Evolutionary conservation across 2,888 invertebrate species (phyloP), one percentile per base, ranked within the genome.

Genomic region (Phasia obesa): DNA sequence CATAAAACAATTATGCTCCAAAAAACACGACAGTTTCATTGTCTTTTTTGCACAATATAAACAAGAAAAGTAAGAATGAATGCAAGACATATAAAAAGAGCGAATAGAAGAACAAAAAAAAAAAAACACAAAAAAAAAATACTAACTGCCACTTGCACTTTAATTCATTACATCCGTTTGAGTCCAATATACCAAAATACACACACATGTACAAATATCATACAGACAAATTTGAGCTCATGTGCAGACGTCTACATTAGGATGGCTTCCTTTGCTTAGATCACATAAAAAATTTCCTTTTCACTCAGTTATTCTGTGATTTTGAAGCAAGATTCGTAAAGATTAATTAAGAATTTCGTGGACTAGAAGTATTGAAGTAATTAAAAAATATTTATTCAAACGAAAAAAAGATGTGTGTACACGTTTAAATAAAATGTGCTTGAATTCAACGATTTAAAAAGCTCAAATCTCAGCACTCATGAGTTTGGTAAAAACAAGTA

Each of bases 1-100:
- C 83, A 84, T 85, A 85, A 85, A 85, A 84, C 85, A 85, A 82
- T 85, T 84, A 85, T 81, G 85, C 85, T 84, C 81, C 81, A 80
- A 81, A 85, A 84, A 83, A 84, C 81, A 78, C 78, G 78, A 84
- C 75, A 78, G 81, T 67, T 80, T 59, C 65, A 80, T 84, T 83
- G 84, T 80, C 70, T 80, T 74, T 74, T 62, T 70, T 69, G 69
- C 70, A 82, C 47, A 69, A 60, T 17, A 80, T 60, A 75, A 64
- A 73, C 59, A 44, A 60, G 19, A 57, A 86, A 85, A 82, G 81
- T 85, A 74, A 53, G 67, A 71, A 51, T 21, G 25, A 55, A 27
- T 53, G 60, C 69, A 64, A 51, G 53, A 59, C 51, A 59, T 47
- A 76, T 7, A 31, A 27, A 55, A 69, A 44, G 35, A 74, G 21